Evolutionary conservation across 2,113 vertebrate genomes (phyloP).

Genomic region (Dunckerocampus dactyliophorus): DNA sequence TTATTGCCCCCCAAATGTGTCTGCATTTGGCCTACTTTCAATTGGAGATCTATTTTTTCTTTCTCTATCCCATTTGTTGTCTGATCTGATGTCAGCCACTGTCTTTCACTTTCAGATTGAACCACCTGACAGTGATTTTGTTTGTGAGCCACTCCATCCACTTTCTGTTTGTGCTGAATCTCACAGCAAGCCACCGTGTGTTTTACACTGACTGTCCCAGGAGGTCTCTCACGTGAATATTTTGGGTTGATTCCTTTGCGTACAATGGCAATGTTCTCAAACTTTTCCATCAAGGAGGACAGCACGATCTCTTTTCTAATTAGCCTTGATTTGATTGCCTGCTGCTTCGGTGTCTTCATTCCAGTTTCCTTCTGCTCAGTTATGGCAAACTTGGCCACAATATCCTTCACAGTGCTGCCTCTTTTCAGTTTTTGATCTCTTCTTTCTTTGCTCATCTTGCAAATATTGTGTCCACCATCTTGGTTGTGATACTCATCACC

Average conservation of each 20-base stretch:
- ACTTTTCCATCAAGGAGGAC: slow-evolving; percentile 75
- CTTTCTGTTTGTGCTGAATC: slow-evolving; percentile 8
- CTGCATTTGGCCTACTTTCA: not conserved
- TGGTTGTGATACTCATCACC: slow-evolving; percentile 21
- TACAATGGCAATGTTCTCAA: slow-evolving; percentile 72
- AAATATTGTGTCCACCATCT: slow-evolving; percentile 17
- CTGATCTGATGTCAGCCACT: slow-evolving; percentile 7
- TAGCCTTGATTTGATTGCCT: slow-evolving; percentile 31
- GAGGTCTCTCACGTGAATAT: slow-evolving; percentile 17
- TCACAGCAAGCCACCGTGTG: slow-evolving; percentile 32
- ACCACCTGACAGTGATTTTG: slow-evolving; percentile 13
- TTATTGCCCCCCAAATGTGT: slow-evolving; percentile 8
- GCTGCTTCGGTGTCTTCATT: slow-evolving; percentile 33
- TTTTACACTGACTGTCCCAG: slow-evolving; percentile 23
- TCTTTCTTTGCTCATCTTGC: slow-evolving; percentile 13
- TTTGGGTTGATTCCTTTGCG: slow-evolving; percentile 47
- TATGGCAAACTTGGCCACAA: slow-evolving; percentile 79
- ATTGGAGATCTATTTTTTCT: not conserved
- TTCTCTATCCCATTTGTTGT: slow-evolving; percentile 1
- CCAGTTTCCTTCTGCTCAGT: slow-evolving; percentile 73
- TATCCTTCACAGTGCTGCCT: slow-evolving; percentile 74
- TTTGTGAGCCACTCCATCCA: slow-evolving; percentile 10
- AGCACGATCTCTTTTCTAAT: slow-evolving; percentile 63
- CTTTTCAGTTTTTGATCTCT: slow-evolving; percentile 30
- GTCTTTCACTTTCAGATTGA: not conserved